Evolutionary conservation across 2,888 invertebrate species (phyloP), one percentile per base, ranked within the genome.

Genomic region (Dynastes tityus): DNA sequence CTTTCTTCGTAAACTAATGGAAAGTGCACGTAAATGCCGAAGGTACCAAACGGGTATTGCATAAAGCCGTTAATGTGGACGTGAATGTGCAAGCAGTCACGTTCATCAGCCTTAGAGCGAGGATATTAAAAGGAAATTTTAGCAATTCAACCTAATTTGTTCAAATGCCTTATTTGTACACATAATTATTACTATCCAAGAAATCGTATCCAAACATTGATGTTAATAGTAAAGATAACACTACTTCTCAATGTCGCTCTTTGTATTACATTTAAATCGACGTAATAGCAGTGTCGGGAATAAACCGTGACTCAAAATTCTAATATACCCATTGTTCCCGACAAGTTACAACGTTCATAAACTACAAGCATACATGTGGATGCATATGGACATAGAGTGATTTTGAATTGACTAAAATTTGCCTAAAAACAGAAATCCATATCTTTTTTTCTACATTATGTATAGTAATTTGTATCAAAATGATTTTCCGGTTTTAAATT

Each of bases 181-280:
- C 11, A 8, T 11, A 45, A 45, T 45, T 45, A 11, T 11, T 45
- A 45, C 13, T 55, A 55, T 55, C 13, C 8, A 55, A 55, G 11
- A 45, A 45, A 8, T 8, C 45, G 45, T 45, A 45, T 45, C 45
- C 11, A 8, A 45, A 11, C 11, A 11, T 45, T 45, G 45, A 45
- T 45, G 45, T 55, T 55, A 55, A 9, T n/a, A 16, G 11, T 11
- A 53, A 53, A 53, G 11, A 53, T 55, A 8, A 55, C 32, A 55
- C 32, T 11, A 45, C 45, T 45, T 55, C 53, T 71, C 71, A 71
- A 71, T 71, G 32, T n/a, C 55, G 37, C 13, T 53, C 55, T 71
- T 71, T 71, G 40, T 55, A 9, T 32, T 37, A 55, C 32, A 11
- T 71, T 37, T 65, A n/a, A 11, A 8, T 55, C 27, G 6, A 53